Evolutionary conservation across 2,888 invertebrate species (phyloP), one percentile per base, ranked within the genome.

Genomic region (Apamea monoglypha): DNA sequence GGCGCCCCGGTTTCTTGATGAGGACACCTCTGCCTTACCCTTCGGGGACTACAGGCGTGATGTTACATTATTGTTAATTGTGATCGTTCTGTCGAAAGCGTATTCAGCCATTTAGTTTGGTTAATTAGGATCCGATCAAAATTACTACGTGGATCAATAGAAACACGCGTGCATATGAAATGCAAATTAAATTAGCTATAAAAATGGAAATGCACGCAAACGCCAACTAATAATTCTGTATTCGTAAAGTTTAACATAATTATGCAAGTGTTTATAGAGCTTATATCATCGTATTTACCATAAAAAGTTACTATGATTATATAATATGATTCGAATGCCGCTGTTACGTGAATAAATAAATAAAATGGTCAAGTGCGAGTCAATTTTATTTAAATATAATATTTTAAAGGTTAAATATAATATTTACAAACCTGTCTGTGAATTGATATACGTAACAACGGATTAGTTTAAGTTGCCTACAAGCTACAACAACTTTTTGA

Each of bases 181-280:
- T 85, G 76, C 61, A 68, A 85, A 85, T 79, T 53, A 78, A 81
- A 83, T 69, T 75, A 84, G 76, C 78, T 64, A 86, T 79, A 83
- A 77, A 86, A 85, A 82, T 78, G 77, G 53, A 78, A 87, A 82
- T 76, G 16, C 67, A 74, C 56, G 69, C 78, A 69, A 81, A 75
- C 16, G 59, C 36, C 47, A 56, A 44, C 66, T 74, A 76, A 73
- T 85, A 70, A 84, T 76, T 82, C 50, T 68, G 68, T 56, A 85
- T 72, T 68, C 76, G 32, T 71, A 85, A 86, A 85, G 56, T 74
- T 85, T 64, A 29, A 77, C 74, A 73, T 69, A 82, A 80, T 74
- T 85, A 85, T 83, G 83, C 72, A 75, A 86, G 84, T 80, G 8
- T 69, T 76, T 18, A 72, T 82, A 66, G 47, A 16, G 69, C 53